Conservation (phyloP, 2,797 vertebrate species). For the Spatula versicolor region DNA sequence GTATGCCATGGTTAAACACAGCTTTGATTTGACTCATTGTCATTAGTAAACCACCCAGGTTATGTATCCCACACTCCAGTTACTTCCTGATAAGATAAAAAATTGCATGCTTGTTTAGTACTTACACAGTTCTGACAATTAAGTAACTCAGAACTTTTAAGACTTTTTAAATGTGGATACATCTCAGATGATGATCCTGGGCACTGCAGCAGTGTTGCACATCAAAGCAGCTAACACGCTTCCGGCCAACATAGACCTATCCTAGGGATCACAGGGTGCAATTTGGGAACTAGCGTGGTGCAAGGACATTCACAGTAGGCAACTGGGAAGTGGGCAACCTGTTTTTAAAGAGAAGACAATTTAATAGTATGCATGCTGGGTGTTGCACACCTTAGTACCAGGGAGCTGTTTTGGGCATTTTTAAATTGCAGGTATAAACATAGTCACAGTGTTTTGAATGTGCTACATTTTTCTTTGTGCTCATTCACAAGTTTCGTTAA, state of each 20-base stretch:
- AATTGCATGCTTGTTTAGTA: neutral
- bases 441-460: neutral
- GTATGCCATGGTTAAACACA: rapidly evolving
- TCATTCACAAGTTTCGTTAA: neutral
- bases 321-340: neutral
- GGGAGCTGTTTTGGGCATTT: neutral
- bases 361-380: neutral
- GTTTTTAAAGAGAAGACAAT: neutral
- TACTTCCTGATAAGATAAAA: neutral
- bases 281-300: neutral
- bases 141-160: neutral
- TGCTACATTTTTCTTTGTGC: neutral
- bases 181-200: neutral
- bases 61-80: neutral
- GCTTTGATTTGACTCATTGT: neutral
- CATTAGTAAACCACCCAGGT: neutral
- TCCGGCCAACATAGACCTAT: neutral
- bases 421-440: neutral
- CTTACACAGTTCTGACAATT: neutral
- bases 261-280: rapidly evolving
- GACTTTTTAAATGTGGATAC: neutral
- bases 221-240: neutral
- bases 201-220: neutral
- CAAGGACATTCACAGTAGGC: neutral
- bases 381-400: neutral